A percentile compares a stretch with the other conserved stretches of the same genome.
Evolutionary conservation across 1,140 invertebrate species (phyloP).

Genomic region (Atta cephalotes): DNA sequence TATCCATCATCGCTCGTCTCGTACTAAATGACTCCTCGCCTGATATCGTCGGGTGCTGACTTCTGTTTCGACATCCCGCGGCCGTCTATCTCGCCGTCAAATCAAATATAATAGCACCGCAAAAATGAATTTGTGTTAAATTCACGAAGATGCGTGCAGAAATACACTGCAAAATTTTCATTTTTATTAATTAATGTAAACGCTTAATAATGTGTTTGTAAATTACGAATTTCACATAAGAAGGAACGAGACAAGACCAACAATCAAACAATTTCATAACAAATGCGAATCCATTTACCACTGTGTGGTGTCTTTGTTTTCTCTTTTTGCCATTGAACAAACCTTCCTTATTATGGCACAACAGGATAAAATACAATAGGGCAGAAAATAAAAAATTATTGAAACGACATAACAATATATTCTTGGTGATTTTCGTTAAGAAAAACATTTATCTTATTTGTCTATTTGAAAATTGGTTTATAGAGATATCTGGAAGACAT

Average conservation of each 20-base stretch:
- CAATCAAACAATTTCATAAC: too few relatives aligned
- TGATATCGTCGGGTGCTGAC: conserved; percentile 52
- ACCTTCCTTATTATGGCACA: not conserved
- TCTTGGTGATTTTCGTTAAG: not conserved
- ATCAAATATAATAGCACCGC: conserved; percentile 31
- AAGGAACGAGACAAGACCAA: not conserved
- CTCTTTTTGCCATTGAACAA: not conserved
- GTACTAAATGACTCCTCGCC: conserved; percentile 60
- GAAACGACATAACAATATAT: not conserved
- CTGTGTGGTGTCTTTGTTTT: not conserved
- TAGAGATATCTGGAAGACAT: not conserved
- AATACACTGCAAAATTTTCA: not conserved
- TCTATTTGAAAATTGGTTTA: not conserved
- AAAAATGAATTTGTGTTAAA: not conserved
- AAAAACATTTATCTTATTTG: not conserved
- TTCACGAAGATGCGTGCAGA: not conserved
- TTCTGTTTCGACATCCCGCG: conserved; percentile 44
- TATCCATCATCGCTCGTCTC: conserved; percentile 80
- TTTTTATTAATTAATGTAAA: conserved; percentile 7
- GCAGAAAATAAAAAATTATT: not conserved
- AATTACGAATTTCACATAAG: not conserved
- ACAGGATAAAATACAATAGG: not conserved
- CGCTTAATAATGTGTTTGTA: not conserved
- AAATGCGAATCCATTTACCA: not conserved
- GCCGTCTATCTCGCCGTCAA: conserved; percentile 27